Percentiles rank a stretch among this genome's conserved stretches.
These are phyloP conservation scores for Anthopleura xanthogrammica DNA, from an alignment of 92 coral and sea anemone species.

Conservation along the genomic window DNA sequence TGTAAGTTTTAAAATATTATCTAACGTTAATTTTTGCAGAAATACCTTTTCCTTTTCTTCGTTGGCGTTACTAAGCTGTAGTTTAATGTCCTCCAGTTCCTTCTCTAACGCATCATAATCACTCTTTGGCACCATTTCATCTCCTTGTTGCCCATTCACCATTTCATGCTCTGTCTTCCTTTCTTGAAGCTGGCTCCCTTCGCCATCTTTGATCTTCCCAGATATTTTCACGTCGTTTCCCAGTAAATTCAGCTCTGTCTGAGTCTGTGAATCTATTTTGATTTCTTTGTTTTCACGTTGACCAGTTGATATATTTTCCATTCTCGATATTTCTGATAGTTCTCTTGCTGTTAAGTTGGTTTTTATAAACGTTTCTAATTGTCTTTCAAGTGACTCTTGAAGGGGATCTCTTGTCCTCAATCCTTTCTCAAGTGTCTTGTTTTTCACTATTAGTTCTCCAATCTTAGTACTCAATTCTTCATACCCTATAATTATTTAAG, in stretches of 20 bases:
- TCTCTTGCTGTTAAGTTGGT: constrained; percentile 34
- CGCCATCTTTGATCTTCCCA: constrained; percentile 14
- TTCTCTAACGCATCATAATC: constrained; percentile 50
- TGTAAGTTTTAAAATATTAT: background rate
- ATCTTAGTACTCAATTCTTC: constrained; percentile 39
- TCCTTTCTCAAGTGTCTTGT: constrained; percentile 56
- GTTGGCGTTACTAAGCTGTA: constrained; percentile 33
- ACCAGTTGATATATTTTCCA: constrained; percentile 20
- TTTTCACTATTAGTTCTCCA: constrained; percentile 41
- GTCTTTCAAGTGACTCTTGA: constrained; percentile 52
- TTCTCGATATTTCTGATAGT: constrained; percentile 27
- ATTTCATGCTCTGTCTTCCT: constrained; percentile 5
- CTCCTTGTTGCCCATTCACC: constrained; percentile 12
- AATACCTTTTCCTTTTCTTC: constrained; percentile 72
- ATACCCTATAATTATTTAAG: constrained; percentile 19
- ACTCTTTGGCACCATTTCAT: constrained; percentile 37
- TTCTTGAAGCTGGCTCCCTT: constrained; percentile 16
- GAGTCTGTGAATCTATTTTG: constrained; percentile 8
- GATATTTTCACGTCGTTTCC: constrained; percentile 22
- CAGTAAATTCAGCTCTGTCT: constrained; percentile 10
- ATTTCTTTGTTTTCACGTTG: background rate
- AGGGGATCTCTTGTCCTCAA: constrained; percentile 49
- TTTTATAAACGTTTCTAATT: constrained; percentile 50
- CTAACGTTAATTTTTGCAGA: background rate
- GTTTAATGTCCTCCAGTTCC: constrained; percentile 49